phyloP scores from a whole-genome alignment of 2,113 vertebrate species.

The Formicarius rufipectus region DNA sequence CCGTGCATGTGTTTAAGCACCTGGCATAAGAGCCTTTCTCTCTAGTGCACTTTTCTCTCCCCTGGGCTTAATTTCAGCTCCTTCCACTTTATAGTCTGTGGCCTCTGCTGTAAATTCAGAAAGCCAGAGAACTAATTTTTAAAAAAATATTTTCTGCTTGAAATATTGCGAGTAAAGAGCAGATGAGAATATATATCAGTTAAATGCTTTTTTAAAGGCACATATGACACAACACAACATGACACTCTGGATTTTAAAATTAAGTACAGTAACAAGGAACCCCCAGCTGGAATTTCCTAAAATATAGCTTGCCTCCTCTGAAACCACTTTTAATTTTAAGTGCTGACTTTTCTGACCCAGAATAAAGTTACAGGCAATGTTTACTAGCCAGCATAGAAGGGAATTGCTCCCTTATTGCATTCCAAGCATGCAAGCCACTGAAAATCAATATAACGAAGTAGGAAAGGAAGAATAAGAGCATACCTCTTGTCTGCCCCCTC shows the following conservation, averaged over 20 bases:
- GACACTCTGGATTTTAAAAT: constrained; percentile 36
- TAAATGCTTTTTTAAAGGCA: constrained; percentile 53
- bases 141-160: constrained; percentile 54
- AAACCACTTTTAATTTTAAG: constrained; percentile 63
- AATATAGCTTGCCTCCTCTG: constrained; percentile 29
- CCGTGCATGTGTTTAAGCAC: constrained; percentile 40
- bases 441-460: constrained; percentile 47
- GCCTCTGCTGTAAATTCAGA: constrained; percentile 44
- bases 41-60: constrained; percentile 18
- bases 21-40: neutral
- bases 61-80: constrained; percentile 48
- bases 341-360: constrained; percentile 49
- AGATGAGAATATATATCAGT: constrained; percentile 57
- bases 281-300: constrained; percentile 34
- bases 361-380: constrained; percentile 57
- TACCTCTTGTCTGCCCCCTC: neutral
- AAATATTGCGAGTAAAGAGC: constrained; percentile 41
- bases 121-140: constrained; percentile 6
- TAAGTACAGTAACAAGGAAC: constrained; percentile 34
- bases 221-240: neutral
- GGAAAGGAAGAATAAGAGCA: constrained; percentile 24
- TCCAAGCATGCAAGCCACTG: neutral
- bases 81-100: constrained; percentile 26
- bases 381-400: constrained; percentile 29
- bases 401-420: constrained; percentile 55